These are phyloP conservation scores for Microctenopoma steveboyesi DNA, from an alignment of 2,797 vertebrate species.

Conservation along the genomic window DNA sequence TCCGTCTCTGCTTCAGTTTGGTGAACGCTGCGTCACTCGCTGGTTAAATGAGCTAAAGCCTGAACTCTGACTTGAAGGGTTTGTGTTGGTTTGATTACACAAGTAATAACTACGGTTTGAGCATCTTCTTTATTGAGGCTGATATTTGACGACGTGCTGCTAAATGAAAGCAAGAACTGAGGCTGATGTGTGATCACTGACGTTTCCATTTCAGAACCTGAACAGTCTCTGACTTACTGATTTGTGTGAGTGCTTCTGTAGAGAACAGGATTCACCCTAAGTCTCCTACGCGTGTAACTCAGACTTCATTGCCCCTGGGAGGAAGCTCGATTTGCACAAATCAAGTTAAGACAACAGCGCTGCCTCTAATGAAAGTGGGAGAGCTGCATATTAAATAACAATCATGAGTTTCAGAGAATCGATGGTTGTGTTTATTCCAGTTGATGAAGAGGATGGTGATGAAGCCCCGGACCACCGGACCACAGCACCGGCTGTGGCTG, in stretches of 20 bases:
- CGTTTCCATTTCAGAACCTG: not conserved
- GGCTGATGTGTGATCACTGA: not conserved
- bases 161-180: no score
- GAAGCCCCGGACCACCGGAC: not conserved
- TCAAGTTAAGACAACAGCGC: constrained; percentile 9
- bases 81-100: not conserved
- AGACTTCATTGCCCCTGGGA: constrained; percentile 3
- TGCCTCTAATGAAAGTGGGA: not conserved
- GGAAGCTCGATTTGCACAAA: constrained; percentile 15
- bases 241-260: not conserved
- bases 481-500: not conserved
- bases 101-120: no score
- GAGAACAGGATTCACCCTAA: not conserved
- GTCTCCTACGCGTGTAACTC: not conserved
- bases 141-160: no score
- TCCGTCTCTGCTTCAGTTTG: not conserved
- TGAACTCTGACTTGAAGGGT: not conserved
- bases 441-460: not conserved
- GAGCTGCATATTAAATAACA: constrained; percentile 12
- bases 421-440: not conserved
- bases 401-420: no score
- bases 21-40: no score
- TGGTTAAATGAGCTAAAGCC: no score
- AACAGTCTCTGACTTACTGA: not conserved
- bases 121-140: no score